phyloP scores from a whole-genome alignment of 2,113 vertebrate genomes.

The Siniperca chuatsi region DNA sequence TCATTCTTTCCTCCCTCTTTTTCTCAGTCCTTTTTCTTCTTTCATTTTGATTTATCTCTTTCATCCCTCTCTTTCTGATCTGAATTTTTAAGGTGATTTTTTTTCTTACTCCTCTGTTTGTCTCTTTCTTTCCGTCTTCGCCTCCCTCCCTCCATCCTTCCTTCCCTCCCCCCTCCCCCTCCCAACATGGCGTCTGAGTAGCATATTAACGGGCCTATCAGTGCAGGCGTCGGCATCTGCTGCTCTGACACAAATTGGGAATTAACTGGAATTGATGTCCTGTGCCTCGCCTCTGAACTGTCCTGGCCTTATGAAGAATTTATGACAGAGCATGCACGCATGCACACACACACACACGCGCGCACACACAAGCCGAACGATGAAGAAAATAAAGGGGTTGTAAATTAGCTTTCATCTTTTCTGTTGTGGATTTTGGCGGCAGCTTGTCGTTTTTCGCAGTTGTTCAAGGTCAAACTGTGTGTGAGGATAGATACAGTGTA shows the following conservation, averaged over 20 bases:
- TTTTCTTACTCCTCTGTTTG: not conserved
- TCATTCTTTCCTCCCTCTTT: no score
- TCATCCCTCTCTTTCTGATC: not conserved
- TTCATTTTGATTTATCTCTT: not conserved
- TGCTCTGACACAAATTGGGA: conserved; percentile 99
- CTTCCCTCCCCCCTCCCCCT: not conserved
- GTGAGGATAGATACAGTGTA: not conserved
- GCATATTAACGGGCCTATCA: conserved; percentile 98
- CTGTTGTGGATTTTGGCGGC: conserved; percentile 73
- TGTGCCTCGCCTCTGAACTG: conserved; percentile 74
- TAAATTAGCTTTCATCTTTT: conserved; percentile 89
- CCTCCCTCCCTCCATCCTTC: not conserved
- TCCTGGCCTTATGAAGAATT: conserved; percentile 82
- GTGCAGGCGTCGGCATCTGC: conserved; percentile 97
- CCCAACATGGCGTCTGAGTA: conserved; percentile 90
- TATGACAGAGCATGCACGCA: conserved; percentile 88
- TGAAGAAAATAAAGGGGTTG: conserved; percentile 93
- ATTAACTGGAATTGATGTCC: conserved; percentile 99
- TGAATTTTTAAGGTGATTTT: not conserved
- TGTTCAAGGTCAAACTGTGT: conserved; percentile 59
- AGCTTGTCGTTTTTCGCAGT: not conserved
- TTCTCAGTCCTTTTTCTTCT: no score
- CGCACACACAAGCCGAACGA: not conserved
- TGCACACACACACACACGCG: conserved; percentile 26
- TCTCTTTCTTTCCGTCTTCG: not conserved